phyloP scores from a whole-genome alignment of 2,888 invertebrate genomes.

The Neoscelio sp. region DNA sequence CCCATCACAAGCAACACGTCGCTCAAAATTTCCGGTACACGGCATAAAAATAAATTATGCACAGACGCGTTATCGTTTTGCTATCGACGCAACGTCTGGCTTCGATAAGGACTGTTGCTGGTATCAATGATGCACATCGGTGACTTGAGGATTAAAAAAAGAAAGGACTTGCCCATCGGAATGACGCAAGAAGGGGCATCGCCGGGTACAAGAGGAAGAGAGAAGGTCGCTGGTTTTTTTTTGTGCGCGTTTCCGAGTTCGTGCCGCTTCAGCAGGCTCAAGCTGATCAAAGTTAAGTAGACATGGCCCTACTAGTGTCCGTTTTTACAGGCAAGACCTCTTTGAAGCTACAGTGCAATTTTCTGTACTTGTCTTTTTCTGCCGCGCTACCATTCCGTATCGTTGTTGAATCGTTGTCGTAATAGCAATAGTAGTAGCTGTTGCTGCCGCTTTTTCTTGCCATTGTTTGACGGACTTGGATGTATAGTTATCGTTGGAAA shows the following conservation, averaged over 20 bases:
- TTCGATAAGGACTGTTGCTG: slow-evolving; percentile 55
- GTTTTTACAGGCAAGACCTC: slow-evolving; percentile 70
- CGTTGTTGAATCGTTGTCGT: slow-evolving; percentile 36
- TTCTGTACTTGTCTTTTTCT: slow-evolving; percentile 75
- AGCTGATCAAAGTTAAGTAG: slow-evolving; percentile 83
- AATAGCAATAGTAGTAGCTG: slow-evolving; percentile 51
- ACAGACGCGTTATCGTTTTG: slow-evolving; percentile 8
- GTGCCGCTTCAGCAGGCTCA: slow-evolving; percentile 80
- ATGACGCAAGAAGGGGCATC: slow-evolving; percentile 24
- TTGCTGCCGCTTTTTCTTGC: slow-evolving; percentile 52
- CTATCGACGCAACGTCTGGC: slow-evolving; percentile 32
- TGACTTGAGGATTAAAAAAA: slow-evolving; percentile 65
- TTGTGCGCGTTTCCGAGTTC: slow-evolving; percentile 69
- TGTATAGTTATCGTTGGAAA: slow-evolving; percentile 33
- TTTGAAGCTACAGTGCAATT: slow-evolving; percentile 80
- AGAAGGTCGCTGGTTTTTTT: slow-evolving; percentile 65
- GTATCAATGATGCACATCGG: slow-evolving; percentile 67
- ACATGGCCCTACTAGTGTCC: slow-evolving; percentile 71
- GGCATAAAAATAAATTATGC: neutral
- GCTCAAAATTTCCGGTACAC: neutral
- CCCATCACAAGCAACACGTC: neutral
- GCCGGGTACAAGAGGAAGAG: slow-evolving; percentile 55
- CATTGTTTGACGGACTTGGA: slow-evolving; percentile 32
- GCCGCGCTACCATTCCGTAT: slow-evolving; percentile 31
- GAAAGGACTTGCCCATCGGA: neutral